Percentiles rank a stretch among this genome's conserved stretches.
Conservation (phyloP, 2,113 vertebrate genomes). For the Larimichthys polyactis region DNA sequence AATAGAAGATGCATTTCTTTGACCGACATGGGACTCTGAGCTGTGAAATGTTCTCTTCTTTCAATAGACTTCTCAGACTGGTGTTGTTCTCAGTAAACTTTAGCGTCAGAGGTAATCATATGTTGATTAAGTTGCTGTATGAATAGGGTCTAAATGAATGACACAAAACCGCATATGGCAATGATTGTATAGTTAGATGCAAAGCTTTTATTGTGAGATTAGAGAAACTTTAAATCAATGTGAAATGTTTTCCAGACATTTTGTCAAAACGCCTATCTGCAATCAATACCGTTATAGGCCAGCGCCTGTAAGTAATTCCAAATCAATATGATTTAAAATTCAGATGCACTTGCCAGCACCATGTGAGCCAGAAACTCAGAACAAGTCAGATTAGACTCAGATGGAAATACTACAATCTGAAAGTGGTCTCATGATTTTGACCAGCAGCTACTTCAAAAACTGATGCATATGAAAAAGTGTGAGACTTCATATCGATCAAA, state of each 20-base stretch:
- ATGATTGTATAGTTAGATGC: conserved; percentile 40
- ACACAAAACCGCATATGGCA: conserved; percentile 4
- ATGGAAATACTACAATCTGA: conserved; percentile 5
- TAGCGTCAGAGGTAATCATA: conserved; percentile 19
- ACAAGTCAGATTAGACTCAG: conserved; percentile 38
- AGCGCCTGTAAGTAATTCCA: conserved; percentile 58
- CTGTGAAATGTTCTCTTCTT: conserved; percentile 2
- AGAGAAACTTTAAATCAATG: conserved; percentile 60
- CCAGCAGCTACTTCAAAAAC: not conserved
- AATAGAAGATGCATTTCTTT: conserved; percentile 39
- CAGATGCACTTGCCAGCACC: conserved; percentile 33
- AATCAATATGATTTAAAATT: conserved; percentile 66
- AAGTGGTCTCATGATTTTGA: conserved; percentile 14
- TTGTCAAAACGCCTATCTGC: conserved; percentile 52
- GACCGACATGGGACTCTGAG: conserved; percentile 22
- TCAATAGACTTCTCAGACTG: conserved; percentile 1
- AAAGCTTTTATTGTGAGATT: conserved; percentile 16
- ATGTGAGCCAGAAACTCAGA: conserved; percentile 19
- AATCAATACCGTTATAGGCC: conserved; percentile 53
- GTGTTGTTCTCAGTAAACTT: not conserved
- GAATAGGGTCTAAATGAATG: conserved; percentile 20
- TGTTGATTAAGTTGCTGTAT: conserved; percentile 33
- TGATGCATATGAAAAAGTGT: not conserved
- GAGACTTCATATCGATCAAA: conserved; percentile 15
- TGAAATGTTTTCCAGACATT: conserved; percentile 60